Conservation (phyloP, 2,113 vertebrate species). For the Pedionomus torquatus region DNA sequence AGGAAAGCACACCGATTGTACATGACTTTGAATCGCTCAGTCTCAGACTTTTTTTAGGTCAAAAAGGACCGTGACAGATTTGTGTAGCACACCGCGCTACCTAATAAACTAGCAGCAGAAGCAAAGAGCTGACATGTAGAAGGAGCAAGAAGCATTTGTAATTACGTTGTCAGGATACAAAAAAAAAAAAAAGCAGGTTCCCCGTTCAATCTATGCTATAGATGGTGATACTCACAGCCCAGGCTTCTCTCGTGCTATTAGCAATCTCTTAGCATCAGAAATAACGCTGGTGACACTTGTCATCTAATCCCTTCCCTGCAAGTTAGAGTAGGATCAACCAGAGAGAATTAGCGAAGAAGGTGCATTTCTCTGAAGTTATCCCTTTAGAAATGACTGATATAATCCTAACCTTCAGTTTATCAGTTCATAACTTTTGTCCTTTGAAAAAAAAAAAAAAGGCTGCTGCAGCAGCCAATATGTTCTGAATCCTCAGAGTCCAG, state of each 20-base stretch:
- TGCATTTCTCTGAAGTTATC: conserved; percentile 6
- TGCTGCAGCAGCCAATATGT: background rate
- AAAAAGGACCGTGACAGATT: background rate
- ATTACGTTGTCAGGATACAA: background rate
- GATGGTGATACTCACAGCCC: background rate
- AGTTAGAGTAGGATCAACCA: conserved; percentile 15
- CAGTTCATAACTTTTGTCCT: conserved; percentile 1
- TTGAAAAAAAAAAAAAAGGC: background rate
- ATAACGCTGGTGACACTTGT: conserved; percentile 16
- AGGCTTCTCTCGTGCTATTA: conserved; percentile 19
- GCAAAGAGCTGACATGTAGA: background rate
- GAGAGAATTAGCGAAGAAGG: conserved; percentile 8
- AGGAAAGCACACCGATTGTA: background rate
- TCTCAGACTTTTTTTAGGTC: background rate
- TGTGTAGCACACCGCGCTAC: background rate
- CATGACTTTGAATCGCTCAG: background rate
- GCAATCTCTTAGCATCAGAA: conserved; percentile 35
- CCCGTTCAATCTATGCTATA: background rate
- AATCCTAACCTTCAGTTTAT: conserved; percentile 19
- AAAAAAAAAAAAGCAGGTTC: background rate
- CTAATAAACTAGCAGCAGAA: background rate
- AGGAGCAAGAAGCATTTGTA: conserved; percentile 7
- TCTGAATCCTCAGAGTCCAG: background rate
- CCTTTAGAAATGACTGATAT: conserved; percentile 3
- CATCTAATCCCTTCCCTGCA: conserved; percentile 32